Percentiles rank a stretch among this genome's conserved stretches.
Conservation (phyloP, 2,888 invertebrate species). For the Scaptomyza caliginosa region DNA sequence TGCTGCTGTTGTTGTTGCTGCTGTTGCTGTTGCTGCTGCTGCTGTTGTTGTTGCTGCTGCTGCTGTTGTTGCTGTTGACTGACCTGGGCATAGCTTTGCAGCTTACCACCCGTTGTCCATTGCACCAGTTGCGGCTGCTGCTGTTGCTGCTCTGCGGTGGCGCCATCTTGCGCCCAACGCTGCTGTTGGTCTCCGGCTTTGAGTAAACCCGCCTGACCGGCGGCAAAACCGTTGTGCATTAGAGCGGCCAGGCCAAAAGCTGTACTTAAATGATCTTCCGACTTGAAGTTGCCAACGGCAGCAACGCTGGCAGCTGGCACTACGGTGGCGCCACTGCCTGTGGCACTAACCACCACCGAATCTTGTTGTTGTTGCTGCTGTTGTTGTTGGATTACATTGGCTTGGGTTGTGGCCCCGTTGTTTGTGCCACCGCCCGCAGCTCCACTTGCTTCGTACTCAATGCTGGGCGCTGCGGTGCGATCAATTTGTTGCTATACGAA, state of each 20-base stretch:
- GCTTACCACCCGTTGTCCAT: conserved; percentile 89
- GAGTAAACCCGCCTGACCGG: conserved; percentile 79
- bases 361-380: conserved; percentile 67
- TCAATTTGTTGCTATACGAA: conserved; percentile 81
- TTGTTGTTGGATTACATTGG: conserved; percentile 71
- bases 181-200: conserved; percentile 76
- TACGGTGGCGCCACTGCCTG: conserved; percentile 67
- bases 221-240: conserved; percentile 86
- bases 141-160: conserved; percentile 46
- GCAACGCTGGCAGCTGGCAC: conserved; percentile 68
- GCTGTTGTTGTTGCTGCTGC: conserved; percentile 73
- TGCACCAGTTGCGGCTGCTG: conserved; percentile 81
- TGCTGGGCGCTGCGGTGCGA: conserved; percentile 83
- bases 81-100: conserved; percentile 87
- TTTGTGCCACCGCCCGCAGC: conserved; percentile 58
- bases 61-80: conserved; percentile 75
- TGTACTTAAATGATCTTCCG: conserved; percentile 89
- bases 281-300: conserved; percentile 85
- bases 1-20: conserved; percentile 68
- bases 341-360: conserved; percentile 76
- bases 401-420: conserved; percentile 67
- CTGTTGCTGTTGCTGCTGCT: conserved; percentile 65
- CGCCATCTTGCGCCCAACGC: conserved; percentile 69
- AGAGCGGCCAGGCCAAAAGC: conserved; percentile 91
- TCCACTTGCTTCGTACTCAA: conserved; percentile 83